phyloP scores from a whole-genome alignment of 2,113 vertebrate species.

The Erythrolamprus reginae region DNA sequence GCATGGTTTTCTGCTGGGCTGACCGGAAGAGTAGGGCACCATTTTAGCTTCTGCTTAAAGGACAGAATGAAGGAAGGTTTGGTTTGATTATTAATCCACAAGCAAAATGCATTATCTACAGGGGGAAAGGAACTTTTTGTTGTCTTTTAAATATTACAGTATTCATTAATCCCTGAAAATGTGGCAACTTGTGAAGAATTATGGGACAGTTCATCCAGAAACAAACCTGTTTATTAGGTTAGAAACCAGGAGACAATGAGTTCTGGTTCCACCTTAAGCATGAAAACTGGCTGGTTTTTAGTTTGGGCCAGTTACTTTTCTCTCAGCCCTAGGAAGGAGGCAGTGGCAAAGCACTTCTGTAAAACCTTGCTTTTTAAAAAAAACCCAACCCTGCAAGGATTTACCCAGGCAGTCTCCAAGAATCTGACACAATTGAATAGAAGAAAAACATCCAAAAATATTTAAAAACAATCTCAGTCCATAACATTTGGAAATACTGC shows the following conservation, averaged over 20 bases:
- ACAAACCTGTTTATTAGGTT: background rate
- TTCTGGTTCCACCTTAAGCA: background rate
- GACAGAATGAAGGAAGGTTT: background rate
- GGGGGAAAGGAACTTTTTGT: background rate
- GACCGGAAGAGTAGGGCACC: background rate
- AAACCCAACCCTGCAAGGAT: background rate
- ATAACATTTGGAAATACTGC: background rate
- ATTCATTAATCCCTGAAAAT: background rate
- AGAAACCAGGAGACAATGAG: background rate
- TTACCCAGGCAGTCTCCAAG: background rate
- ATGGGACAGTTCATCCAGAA: background rate
- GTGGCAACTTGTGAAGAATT: background rate
- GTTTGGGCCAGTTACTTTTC: background rate
- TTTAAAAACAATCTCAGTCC: background rate
- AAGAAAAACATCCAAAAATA: background rate
- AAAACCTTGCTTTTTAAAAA: too few relatives aligned
- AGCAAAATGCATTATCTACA: background rate
- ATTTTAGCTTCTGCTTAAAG: background rate
- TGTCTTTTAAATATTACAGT: background rate
- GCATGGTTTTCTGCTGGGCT: background rate
- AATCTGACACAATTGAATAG: background rate
- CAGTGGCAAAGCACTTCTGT: background rate
- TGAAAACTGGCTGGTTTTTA: background rate
- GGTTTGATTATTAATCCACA: background rate
- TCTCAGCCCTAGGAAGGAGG: background rate